Percentiles rank a stretch among this genome's conserved stretches.
Conservation (phyloP, 2,888 invertebrate genomes). For the Quadriops clusia region DNA sequence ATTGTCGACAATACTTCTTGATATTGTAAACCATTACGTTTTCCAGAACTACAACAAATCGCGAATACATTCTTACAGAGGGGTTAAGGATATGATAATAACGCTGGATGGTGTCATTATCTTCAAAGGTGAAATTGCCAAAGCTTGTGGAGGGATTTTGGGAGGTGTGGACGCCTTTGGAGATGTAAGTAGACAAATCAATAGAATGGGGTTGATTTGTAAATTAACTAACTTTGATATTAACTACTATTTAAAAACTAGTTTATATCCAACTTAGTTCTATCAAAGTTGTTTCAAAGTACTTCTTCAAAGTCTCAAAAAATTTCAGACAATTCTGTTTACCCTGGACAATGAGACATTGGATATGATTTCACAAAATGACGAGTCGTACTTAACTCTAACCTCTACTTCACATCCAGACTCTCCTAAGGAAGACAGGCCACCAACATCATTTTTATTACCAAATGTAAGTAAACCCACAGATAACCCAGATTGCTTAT, state of each 20-base stretch:
- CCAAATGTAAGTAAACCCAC: too few relatives aligned
- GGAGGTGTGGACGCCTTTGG: constrained; percentile 60
- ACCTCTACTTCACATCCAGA: constrained; percentile 25
- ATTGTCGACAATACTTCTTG: too few relatives aligned
- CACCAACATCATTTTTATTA: constrained; percentile 37
- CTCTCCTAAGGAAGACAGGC: constrained; percentile 37
- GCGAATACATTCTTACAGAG: constrained; percentile 69
- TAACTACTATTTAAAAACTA: constrained; percentile 4
- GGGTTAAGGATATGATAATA: constrained; percentile 59
- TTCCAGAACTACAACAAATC: constrained; percentile 81
- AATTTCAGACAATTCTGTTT: constrained; percentile 70
- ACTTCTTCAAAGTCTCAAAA: too few relatives aligned
- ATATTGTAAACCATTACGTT: too few relatives aligned
- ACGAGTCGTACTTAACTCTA: constrained; percentile 36
- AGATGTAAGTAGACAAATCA: constrained; percentile 44
- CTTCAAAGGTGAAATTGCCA: constrained; percentile 71
- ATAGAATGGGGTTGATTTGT: neutral
- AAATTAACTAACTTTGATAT: constrained; percentile 1
- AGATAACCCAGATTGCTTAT: too few relatives aligned
- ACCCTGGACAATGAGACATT: constrained; percentile 65
- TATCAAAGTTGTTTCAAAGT: too few relatives aligned
- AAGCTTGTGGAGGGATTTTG: constrained; percentile 61
- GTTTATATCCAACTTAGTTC: neutral
- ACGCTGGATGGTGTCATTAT: constrained; percentile 54
- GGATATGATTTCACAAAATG: constrained; percentile 45